Percentiles rank a stretch among this genome's conserved stretches.
Evolutionary conservation across 1,140 invertebrate genomes (phyloP).

Genomic region (Drosophila ambigua): DNA sequence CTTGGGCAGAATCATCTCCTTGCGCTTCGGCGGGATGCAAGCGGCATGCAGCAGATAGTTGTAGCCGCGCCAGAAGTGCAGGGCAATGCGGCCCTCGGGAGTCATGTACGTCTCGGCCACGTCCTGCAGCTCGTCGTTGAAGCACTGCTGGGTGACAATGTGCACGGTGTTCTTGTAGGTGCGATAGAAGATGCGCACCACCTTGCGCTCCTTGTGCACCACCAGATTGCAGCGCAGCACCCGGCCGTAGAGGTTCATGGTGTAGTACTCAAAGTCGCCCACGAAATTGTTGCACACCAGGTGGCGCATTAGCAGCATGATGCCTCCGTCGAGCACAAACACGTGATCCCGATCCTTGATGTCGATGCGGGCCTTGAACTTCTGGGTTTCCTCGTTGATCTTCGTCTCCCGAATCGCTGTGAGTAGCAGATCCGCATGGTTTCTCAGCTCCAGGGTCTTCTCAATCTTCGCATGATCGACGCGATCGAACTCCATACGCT

Average conservation of each 20-base stretch:
- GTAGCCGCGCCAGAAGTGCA: conserved; percentile 72
- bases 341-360: conserved; percentile 74
- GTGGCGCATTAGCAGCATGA: conserved; percentile 72
- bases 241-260: conserved; percentile 72
- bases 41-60: conserved; percentile 71
- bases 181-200: conserved; percentile 71
- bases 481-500: conserved; percentile 69
- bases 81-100: conserved; percentile 57
- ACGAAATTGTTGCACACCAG: conserved; percentile 70
- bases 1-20: conserved; percentile 50
- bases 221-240: conserved; percentile 64
- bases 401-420: conserved; percentile 65
- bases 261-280: conserved; percentile 71
- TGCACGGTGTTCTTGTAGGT: conserved; percentile 62
- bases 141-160: conserved; percentile 71
- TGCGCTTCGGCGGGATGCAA: conserved; percentile 44
- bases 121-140: conserved; percentile 74
- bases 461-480: conserved; percentile 67
- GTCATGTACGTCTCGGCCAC: conserved; percentile 73
- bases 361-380: conserved; percentile 69
- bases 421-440: conserved; percentile 60
- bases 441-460: conserved; percentile 65
- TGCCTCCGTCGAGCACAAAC: conserved; percentile 72
- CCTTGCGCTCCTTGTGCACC: conserved; percentile 72
- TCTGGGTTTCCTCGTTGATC: conserved; percentile 71